Conservation (phyloP, 1,140 invertebrate species). For the Aplysia californica region DNA sequence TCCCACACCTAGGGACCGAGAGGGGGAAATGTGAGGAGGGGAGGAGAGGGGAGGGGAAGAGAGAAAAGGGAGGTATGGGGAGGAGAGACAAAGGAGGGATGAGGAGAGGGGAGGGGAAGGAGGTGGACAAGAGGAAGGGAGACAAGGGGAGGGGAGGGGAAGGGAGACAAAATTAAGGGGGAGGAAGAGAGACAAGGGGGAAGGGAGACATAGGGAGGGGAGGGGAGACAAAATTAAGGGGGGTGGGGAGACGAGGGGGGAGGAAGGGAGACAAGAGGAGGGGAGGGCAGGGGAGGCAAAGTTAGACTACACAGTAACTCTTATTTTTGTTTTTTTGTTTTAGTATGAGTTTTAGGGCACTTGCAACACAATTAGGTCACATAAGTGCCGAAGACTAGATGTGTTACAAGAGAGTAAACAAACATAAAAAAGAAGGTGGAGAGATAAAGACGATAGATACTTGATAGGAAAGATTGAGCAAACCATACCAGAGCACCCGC, state of each 20-base stretch:
- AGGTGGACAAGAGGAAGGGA: background rate
- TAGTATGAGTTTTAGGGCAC: no score
- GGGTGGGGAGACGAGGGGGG: background rate
- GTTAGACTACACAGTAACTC: no score
- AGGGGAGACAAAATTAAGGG: background rate
- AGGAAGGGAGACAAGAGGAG: background rate
- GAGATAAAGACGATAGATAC: no score
- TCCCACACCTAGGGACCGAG: conserved; percentile 76
- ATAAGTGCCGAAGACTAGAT: no score
- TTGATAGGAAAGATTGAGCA: no score
- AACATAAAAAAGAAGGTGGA: no score
- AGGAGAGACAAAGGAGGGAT: background rate
- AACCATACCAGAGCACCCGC: no score
- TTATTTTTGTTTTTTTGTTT: no score
- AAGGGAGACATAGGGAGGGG: background rate
- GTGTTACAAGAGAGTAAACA: no score
- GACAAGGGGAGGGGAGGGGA: background rate
- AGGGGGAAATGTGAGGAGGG: background rate
- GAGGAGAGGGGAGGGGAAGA: background rate
- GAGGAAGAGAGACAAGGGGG: background rate
- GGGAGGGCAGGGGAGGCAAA: background rate
- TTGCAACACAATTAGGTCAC: no score
- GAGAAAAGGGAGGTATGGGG: no score
- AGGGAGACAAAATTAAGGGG: background rate
- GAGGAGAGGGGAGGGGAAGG: background rate